Base-by-base conservation (phyloP, 2,113 vertebrate species). In the Hyla sarda region DNA sequence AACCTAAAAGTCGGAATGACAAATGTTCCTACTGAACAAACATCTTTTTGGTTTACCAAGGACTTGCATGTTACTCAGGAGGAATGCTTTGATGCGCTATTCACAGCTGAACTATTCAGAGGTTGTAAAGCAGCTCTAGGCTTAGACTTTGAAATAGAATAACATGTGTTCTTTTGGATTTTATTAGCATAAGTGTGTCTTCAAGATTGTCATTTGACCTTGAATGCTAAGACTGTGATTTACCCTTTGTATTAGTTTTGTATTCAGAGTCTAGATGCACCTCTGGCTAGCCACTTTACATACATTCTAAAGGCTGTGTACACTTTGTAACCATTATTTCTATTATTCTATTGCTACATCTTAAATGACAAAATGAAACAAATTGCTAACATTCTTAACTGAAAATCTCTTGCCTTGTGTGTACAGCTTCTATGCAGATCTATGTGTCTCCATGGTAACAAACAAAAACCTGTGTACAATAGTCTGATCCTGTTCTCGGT, bases 41-140 rank as follows among this genome's bases (percentile, higher is more conserved):
- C 81, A 54, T 54, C 65, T 54, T 82, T 72, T 69, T 13, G 11
- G 9, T 50, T 25, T 32, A n/a, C 21, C 65, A 25, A 54, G 48
- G 47, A 16, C 41, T 48, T 41, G 41, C 65, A 25, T 28, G 41
- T 67, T 62, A 4, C 79, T 62, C n/a, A 16, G 37, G 25, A 82
- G 25, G 80, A 82, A 72, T 82, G 81, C 81, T 72, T 72, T 82
- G 47, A 82, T 82, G 65, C 65, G 50, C 65, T 23, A 28, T 47
- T 79, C 76, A 60, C 76, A 41, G 76, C 58, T 69, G 9, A 34
- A 25, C 62, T 30, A 82, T 69, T 82, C 60, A 65, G 14, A 32
- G 34, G 60, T 28, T 67, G 52, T 81, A 47, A 62, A 62, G 37
- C 23, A 14, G 79, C 60, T 17, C 21, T 50, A 82, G 25, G 37